A percentile compares a stretch with the other conserved stretches of the same genome.
These are phyloP conservation scores for Aphelinus certus DNA, from an alignment of 1,140 invertebrate species.

Conservation along the genomic window DNA sequence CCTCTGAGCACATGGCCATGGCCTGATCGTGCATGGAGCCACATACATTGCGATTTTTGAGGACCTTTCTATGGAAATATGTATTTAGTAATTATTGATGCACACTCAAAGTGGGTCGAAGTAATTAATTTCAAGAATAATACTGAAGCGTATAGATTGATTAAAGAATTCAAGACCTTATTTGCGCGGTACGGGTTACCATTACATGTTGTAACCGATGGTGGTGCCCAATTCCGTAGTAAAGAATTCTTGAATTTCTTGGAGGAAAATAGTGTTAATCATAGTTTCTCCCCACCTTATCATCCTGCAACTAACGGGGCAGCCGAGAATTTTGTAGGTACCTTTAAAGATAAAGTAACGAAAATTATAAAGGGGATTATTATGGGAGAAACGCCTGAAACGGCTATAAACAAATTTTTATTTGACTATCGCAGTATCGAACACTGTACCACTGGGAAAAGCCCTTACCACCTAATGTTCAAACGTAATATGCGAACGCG, in stretches of 20 bases:
- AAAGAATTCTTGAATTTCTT: slow-evolving; percentile 47
- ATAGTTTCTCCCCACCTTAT: slow-evolving; percentile 50
- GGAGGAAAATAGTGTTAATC: slow-evolving; percentile 46
- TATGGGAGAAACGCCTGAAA: slow-evolving; percentile 12
- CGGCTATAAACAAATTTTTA: no score
- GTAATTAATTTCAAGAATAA: slow-evolving; percentile 7
- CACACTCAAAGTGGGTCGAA: slow-evolving; percentile 50
- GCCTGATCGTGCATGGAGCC: slow-evolving; percentile 43
- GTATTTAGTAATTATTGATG: slow-evolving; percentile 51
- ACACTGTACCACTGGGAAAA: no score
- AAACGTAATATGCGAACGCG: no score
- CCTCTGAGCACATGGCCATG: slow-evolving; percentile 46
- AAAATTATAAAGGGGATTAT: no score
- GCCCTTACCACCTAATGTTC: no score
- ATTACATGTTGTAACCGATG: slow-evolving; percentile 43
- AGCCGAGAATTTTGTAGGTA: slow-evolving; percentile 51
- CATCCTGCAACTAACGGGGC: slow-evolving; percentile 55
- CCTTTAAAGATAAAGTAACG: slow-evolving; percentile 50
- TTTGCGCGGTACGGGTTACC: slow-evolving; percentile 42
- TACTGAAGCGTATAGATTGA: slow-evolving; percentile 32
- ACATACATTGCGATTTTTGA: slow-evolving; percentile 35
- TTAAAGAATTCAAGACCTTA: slow-evolving; percentile 30
- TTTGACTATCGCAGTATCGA: no score
- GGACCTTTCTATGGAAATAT: slow-evolving; percentile 37
- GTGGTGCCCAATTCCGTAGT: slow-evolving; percentile 44